A percentile compares a stretch with the other conserved stretches of the same genome.
Evolutionary conservation across 1,140 invertebrate species (phyloP).

Genomic region (Papilio glaucus): DNA sequence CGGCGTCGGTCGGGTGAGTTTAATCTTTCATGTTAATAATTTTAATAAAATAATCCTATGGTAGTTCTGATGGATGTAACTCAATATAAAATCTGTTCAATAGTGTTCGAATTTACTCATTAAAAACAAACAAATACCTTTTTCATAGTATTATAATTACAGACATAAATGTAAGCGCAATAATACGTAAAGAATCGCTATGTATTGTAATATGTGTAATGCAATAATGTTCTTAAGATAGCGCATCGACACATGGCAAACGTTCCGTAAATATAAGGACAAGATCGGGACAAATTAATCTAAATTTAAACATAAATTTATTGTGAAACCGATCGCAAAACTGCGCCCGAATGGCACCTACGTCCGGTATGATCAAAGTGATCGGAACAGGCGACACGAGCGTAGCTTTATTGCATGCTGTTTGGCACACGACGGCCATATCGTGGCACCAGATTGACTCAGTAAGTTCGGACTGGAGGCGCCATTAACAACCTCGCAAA

Average conservation of each 20-base stretch:
- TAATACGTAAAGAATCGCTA: no score
- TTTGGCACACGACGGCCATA: conserved; percentile 49
- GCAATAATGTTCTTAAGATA: no score
- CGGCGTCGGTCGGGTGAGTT: no score
- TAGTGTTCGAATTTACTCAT: no score
- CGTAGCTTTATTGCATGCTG: conserved; percentile 60
- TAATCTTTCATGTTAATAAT: no score
- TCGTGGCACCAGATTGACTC: conserved; percentile 63
- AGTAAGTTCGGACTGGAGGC: conserved; percentile 28
- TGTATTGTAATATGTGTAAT: no score
- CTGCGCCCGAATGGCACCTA: conserved; percentile 54
- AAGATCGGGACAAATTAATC: background rate
- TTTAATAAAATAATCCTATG: no score
- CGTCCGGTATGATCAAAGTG: conserved; percentile 73
- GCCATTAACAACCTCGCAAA: background rate
- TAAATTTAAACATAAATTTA: conserved; percentile 13
- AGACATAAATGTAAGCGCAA: no score
- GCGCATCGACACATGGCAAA: background rate
- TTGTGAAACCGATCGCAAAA: conserved; percentile 48
- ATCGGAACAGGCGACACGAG: conserved; percentile 59
- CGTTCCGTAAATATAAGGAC: background rate
- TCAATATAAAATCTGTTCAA: no score
- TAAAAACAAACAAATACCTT: no score
- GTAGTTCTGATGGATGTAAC: no score
- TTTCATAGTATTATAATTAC: no score